Percentiles rank a stretch among this genome's conserved stretches.
phyloP scores from a whole-genome alignment of 2,113 vertebrate genomes.

The Gopherus evgoodei region DNA sequence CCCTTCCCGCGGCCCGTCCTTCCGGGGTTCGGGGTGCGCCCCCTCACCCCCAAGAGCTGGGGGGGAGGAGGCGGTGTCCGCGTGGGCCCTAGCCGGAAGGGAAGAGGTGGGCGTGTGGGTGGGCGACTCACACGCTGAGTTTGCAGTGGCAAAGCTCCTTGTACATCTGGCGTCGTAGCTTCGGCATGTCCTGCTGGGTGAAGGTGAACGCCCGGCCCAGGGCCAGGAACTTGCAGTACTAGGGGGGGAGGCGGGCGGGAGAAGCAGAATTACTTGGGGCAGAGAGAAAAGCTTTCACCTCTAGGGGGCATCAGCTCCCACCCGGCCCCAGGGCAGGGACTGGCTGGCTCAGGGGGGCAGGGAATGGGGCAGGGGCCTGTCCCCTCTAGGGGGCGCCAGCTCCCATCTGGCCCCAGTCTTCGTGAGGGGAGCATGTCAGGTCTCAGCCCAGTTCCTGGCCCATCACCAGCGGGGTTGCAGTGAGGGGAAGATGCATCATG shows the following conservation, averaged over 20 bases:
- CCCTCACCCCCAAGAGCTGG: too few relatives aligned
- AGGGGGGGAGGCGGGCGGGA: background rate
- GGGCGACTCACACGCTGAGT: slow-evolving; percentile 86
- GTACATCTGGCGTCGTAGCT: slow-evolving; percentile 93
- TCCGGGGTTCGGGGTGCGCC: background rate
- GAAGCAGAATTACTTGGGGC: too few relatives aligned
- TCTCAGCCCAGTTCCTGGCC: too few relatives aligned
- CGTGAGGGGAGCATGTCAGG: background rate
- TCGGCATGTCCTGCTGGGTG: slow-evolving; percentile 93
- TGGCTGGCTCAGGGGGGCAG: too few relatives aligned
- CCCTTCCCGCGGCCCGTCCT: background rate
- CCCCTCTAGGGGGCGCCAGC: too few relatives aligned
- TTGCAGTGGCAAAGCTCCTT: slow-evolving; percentile 96
- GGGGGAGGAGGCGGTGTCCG: background rate
- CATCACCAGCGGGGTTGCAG: too few relatives aligned
- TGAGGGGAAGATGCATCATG: too few relatives aligned
- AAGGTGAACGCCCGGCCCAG: slow-evolving; percentile 89
- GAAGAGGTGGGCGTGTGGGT: background rate
- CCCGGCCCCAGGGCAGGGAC: too few relatives aligned
- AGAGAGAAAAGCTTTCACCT: background rate
- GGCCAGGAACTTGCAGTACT: slow-evolving; percentile 95
- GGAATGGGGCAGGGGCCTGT: too few relatives aligned
- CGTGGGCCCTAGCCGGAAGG: background rate
- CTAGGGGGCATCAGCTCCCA: background rate
- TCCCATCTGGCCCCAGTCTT: background rate